A percentile compares a stretch with the other conserved stretches of the same genome.
phyloP scores from a whole-genome alignment of 2,797 vertebrate genomes.

The Rhyacichthys aspro region DNA sequence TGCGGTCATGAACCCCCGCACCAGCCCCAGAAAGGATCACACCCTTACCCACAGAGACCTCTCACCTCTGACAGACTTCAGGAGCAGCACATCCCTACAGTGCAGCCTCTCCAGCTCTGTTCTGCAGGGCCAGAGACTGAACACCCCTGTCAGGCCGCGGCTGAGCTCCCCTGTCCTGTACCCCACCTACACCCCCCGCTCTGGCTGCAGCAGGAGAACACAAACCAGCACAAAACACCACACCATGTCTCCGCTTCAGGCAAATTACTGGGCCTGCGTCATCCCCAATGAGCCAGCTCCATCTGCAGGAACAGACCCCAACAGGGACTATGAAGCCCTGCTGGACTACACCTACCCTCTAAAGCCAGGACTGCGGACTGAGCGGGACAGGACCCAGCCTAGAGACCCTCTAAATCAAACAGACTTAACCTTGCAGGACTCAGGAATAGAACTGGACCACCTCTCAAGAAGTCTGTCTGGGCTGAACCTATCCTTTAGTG shows the following conservation, averaged over 20 bases:
- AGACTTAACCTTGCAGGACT: constrained; percentile 84
- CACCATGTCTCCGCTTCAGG: constrained; percentile 76
- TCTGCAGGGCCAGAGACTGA: constrained; percentile 54
- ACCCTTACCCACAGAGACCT: constrained; percentile 35
- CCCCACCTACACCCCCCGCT: constrained; percentile 44
- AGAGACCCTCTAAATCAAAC: constrained; percentile 23
- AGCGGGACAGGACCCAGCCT: constrained; percentile 35
- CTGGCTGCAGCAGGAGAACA: constrained; percentile 10
- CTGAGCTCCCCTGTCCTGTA: constrained; percentile 60
- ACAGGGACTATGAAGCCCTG: constrained; percentile 88
- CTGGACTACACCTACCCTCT: constrained; percentile 94
- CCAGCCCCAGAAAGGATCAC: constrained; percentile 38
- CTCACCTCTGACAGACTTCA: constrained; percentile 31
- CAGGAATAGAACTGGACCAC: constrained; percentile 88
- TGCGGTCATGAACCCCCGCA: constrained; percentile 12
- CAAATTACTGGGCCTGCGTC: constrained; percentile 89
- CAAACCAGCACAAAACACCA: constrained; percentile 21
- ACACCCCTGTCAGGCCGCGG: constrained; percentile 47
- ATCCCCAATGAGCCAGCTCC: constrained; percentile 83
- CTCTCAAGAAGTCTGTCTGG: constrained; percentile 61
- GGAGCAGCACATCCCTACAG: constrained; percentile 21
- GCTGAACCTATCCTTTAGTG: constrained; percentile 37
- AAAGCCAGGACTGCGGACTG: constrained; percentile 75
- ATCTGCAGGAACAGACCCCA: constrained; percentile 86
- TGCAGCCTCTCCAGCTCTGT: constrained; percentile 57